Percentiles rank a stretch among this genome's conserved stretches.
phyloP scores from a whole-genome alignment of 1,140 invertebrate species.

The Ips nitidus region DNA sequence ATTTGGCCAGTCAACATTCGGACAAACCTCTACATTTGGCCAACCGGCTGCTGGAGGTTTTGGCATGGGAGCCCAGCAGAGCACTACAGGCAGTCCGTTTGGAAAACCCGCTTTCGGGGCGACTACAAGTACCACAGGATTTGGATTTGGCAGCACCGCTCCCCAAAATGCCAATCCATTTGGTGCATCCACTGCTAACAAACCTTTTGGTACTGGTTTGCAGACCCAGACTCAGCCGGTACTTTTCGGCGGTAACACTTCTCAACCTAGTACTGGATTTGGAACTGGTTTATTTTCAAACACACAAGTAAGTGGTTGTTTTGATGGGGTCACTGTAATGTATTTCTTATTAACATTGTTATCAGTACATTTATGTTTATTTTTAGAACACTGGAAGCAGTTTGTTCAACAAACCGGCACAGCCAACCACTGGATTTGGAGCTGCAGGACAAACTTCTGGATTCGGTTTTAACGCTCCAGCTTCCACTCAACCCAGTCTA shows the following conservation, averaged over 20 bases:
- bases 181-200: slow-evolving; percentile 37
- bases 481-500: slow-evolving; percentile 44
- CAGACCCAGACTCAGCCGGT: slow-evolving; percentile 46
- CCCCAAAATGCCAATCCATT: slow-evolving; percentile 40
- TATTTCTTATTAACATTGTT: slow-evolving; percentile 12
- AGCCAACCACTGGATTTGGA: slow-evolving; percentile 41
- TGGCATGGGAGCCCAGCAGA: slow-evolving; percentile 33
- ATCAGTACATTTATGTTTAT: slow-evolving; percentile 1
- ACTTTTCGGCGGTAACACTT: slow-evolving; percentile 53
- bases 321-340: not conserved
- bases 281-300: slow-evolving; percentile 38
- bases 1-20: slow-evolving; percentile 48
- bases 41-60: slow-evolving; percentile 45
- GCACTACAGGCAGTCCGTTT: slow-evolving; percentile 32
- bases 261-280: slow-evolving; percentile 44
- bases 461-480: slow-evolving; percentile 41
- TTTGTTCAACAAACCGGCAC: slow-evolving; percentile 44
- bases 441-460: slow-evolving; percentile 27
- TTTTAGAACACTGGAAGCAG: slow-evolving; percentile 37
- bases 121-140: slow-evolving; percentile 35
- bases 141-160: slow-evolving; percentile 49
- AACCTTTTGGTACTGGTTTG: slow-evolving; percentile 53
- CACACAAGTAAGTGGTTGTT: slow-evolving; percentile 32
- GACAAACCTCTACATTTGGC: slow-evolving; percentile 51
- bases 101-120: slow-evolving; percentile 49